Percentiles rank a stretch among this genome's conserved stretches.
Evolutionary conservation across 2,113 vertebrate genomes (phyloP).

Genomic region (Pomatorhinus ruficollis): DNA sequence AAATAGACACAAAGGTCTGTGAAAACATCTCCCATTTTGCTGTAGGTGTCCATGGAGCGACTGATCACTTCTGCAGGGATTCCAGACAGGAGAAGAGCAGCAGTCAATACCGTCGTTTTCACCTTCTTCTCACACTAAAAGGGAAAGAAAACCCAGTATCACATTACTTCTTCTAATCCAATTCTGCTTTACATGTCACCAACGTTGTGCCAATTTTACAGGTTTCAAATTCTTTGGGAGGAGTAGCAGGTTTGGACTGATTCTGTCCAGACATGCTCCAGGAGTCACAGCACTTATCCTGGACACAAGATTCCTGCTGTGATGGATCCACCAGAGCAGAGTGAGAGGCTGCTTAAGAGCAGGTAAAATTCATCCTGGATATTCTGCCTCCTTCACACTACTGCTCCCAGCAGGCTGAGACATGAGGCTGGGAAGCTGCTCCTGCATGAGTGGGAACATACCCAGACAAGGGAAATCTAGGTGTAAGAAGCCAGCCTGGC

Average conservation of each 20-base stretch:
- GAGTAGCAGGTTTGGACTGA: neutral
- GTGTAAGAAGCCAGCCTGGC: neutral
- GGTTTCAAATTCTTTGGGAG: rapidly evolving
- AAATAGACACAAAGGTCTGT: slow-evolving; percentile 97
- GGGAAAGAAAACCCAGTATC: neutral
- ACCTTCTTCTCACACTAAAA: slow-evolving; percentile 89
- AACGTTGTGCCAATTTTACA: neutral
- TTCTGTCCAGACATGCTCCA: neutral
- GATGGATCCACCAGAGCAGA: neutral
- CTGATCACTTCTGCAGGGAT: slow-evolving; percentile 96
- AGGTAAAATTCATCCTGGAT: neutral
- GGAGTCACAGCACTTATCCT: neutral
- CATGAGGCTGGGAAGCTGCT: neutral
- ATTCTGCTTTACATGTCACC: neutral
- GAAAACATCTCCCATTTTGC: slow-evolving; percentile 97
- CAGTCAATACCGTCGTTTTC: slow-evolving; percentile 90
- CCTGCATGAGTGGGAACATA: neutral
- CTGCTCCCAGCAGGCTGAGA: neutral
- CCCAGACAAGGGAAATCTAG: neutral
- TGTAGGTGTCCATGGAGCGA: slow-evolving; percentile 96
- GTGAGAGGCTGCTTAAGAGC: neutral
- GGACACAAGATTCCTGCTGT: neutral
- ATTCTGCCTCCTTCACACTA: neutral
- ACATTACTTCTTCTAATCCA: neutral
- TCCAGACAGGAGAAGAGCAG: slow-evolving; percentile 91